Evolutionary conservation across 2,113 vertebrate species (phyloP).

Genomic region (Heteronetta atricapilla): DNA sequence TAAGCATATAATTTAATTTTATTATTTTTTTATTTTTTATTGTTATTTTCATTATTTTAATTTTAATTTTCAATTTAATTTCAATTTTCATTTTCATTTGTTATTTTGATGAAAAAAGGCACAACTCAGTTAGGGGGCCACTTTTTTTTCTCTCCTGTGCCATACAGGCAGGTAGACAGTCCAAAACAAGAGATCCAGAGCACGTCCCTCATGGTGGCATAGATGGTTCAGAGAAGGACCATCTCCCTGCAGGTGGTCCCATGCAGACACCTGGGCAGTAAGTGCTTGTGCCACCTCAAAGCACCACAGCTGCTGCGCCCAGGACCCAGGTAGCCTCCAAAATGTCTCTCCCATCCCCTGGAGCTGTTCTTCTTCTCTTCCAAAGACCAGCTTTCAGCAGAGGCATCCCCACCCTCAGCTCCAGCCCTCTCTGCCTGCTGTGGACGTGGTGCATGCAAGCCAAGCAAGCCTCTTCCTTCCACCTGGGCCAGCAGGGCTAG

Average conservation of each 20-base stretch:
- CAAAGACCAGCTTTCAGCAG: not conserved
- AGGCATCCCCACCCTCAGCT: too few species aligned
- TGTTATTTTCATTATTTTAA: not conserved
- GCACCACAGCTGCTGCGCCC: too few species aligned
- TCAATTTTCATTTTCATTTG: too few species aligned
- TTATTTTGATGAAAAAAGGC: not conserved
- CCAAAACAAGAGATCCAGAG: not conserved
- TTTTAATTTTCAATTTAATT: too few species aligned
- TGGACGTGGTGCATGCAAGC: too few species aligned
- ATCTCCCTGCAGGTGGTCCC: not conserved
- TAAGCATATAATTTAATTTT: not conserved
- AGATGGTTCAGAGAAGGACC: not conserved
- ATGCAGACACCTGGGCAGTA: not conserved
- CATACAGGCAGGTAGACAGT: not conserved
- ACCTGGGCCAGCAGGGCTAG: too few species aligned
- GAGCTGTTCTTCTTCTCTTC: fast-evolving
- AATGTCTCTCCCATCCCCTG: not conserved
- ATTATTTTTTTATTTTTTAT: not conserved
- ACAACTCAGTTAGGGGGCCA: not conserved
- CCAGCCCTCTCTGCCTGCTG: too few species aligned
- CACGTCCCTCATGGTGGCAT: too few species aligned
- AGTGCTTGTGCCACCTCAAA: not conserved
- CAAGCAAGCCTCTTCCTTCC: too few species aligned
- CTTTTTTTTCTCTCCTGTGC: not conserved
- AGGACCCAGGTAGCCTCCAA: not conserved